A percentile compares a stretch with the other conserved stretches of the same genome.
These are phyloP conservation scores for Caenorhabditis angaria DNA, from an alignment of 2,888 invertebrate species.

Conservation along the genomic window DNA sequence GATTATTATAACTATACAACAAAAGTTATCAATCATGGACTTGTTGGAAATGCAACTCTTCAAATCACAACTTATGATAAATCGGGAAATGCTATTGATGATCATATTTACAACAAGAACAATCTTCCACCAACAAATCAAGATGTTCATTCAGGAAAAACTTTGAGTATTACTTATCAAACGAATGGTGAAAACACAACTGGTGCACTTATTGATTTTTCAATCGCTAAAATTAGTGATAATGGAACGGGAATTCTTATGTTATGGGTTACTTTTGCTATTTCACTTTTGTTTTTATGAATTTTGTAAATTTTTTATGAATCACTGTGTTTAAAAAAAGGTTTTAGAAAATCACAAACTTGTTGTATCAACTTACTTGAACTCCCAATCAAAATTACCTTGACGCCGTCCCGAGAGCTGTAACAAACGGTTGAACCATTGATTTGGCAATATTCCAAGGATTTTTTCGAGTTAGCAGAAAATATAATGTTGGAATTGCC, in stretches of 20 bases:
- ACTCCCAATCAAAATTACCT: too few relatives aligned
- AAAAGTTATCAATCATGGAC: neutral
- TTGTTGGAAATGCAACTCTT: neutral
- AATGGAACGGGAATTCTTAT: too few relatives aligned
- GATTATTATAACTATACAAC: conserved; percentile 1
- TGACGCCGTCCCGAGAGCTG: too few relatives aligned
- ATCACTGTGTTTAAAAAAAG: too few relatives aligned
- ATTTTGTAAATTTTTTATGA: too few relatives aligned
- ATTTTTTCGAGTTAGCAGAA: conserved; percentile 74
- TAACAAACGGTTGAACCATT: conserved; percentile 79
- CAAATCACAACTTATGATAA: neutral
- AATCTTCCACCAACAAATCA: neutral
- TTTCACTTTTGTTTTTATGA: too few relatives aligned
- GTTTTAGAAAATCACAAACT: too few relatives aligned
- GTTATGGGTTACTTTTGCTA: too few relatives aligned
- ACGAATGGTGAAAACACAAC: conserved; percentile 1
- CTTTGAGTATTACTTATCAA: neutral
- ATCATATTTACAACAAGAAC: neutral
- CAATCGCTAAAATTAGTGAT: neutral
- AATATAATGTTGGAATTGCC: conserved; percentile 77
- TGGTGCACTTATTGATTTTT: neutral
- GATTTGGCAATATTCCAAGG: conserved; percentile 72
- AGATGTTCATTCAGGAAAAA: neutral
- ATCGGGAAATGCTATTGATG: neutral
- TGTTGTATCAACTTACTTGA: too few relatives aligned